Evolutionary conservation across 2,113 vertebrate species (phyloP).

Genomic region (Athene cunicularia): DNA sequence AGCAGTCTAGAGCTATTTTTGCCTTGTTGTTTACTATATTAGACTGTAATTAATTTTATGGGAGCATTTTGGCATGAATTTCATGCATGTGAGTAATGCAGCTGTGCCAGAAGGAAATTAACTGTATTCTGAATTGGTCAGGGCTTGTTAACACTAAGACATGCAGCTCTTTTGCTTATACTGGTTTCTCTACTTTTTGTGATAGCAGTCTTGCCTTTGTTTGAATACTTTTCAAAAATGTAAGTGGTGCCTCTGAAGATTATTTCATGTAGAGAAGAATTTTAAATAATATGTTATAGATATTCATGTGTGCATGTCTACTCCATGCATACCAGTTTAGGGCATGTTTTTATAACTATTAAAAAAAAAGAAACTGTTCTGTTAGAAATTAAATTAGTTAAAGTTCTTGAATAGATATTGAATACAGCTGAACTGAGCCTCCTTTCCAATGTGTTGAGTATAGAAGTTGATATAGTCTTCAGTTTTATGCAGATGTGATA

Average conservation of each 20-base stretch:
- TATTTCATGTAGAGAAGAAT: background rate
- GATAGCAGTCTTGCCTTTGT: background rate
- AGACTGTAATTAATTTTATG: background rate
- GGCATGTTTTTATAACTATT: background rate
- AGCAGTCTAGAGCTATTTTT: background rate
- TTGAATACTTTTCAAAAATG: background rate
- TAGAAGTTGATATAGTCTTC: background rate
- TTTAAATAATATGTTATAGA: background rate
- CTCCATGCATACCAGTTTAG: background rate
- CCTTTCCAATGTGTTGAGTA: background rate
- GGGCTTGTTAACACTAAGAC: background rate
- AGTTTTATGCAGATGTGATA: background rate
- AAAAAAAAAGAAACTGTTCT: background rate
- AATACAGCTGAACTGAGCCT: background rate
- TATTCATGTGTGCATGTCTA: rapidly evolving
- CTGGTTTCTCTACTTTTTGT: background rate
- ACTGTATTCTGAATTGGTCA: background rate
- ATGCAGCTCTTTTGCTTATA: background rate
- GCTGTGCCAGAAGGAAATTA: background rate
- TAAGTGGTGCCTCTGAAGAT: background rate
- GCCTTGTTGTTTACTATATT: background rate
- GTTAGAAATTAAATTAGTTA: background rate
- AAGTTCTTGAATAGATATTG: background rate
- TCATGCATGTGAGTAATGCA: background rate
- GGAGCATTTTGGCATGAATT: background rate